Evolutionary conservation across 2,888 invertebrate species (phyloP), one percentile per base, ranked within the genome.

Genomic region (Cybosia mesomella): DNA sequence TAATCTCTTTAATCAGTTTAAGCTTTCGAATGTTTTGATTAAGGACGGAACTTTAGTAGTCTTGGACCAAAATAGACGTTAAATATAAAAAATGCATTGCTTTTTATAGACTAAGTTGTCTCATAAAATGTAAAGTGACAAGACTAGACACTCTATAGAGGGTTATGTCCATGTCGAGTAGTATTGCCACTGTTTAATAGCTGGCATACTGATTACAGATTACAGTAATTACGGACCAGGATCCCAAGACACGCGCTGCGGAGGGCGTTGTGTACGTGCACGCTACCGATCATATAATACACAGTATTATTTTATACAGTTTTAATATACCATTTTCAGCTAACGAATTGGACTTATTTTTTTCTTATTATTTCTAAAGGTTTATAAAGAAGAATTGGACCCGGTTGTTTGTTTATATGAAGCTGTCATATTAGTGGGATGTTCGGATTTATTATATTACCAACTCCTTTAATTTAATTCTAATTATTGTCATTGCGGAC

Each of bases 111-210:
- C 1, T 43, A 13, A 64, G 18, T 57, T 39, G 39, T 57, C 13
- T 15, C n/a, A 53, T 36, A 59, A 58, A 61, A 54, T 36, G 4
- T 39, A 43, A 57, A 64, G 10, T 58, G 24, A 36, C 34, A 36
- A 60, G 55, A 61, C 21, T 66, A 72, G 73, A 75, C 68, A 71
- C 80, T 79, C 74, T 65, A 77, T 70, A 67, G 66, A 71, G 54
- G 68, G 63, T 66, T 68, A 59, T 78, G 74, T 80, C 57, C 67
- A 43, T 72, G 79, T 76, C 70, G 55, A 71, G 59, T 68, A 75
- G 73, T 75, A 76, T 75, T 74, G 87, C 91, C 90, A 88, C 90
- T 84, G 90, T 90, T 89, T 91, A 91, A 92, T 89, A 81, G 79
- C 80, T 72, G 83, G 75, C 78, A 83, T 84, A 89, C 89, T 87